A percentile compares a stretch with the other conserved stretches of the same genome.
These are phyloP conservation scores for Lomographa bimaculata DNA, from an alignment of 2,888 invertebrate species.

Conservation along the genomic window DNA sequence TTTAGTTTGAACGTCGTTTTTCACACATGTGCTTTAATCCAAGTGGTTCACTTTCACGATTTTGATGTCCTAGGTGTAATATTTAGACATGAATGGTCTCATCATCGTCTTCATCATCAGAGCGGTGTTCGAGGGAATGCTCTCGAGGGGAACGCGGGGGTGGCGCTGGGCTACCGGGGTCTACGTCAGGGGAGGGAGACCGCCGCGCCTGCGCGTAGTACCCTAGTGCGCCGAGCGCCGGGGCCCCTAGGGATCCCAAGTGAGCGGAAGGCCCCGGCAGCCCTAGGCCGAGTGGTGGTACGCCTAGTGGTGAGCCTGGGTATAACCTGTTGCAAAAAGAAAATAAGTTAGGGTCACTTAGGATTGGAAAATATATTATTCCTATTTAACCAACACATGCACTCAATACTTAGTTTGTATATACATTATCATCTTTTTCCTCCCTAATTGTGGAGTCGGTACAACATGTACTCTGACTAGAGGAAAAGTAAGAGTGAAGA, in stretches of 20 bases:
- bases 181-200: slow-evolving; percentile 80
- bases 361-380: no score
- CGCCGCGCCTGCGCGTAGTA: slow-evolving; percentile 79
- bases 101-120: slow-evolving; percentile 84
- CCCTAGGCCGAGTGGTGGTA: slow-evolving; percentile 82
- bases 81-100: slow-evolving; percentile 85
- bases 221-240: slow-evolving; percentile 84
- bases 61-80: slow-evolving; percentile 11
- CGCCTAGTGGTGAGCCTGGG: slow-evolving; percentile 84
- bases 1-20: no score
- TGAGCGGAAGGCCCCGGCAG: slow-evolving; percentile 88
- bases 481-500: no score
- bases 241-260: slow-evolving; percentile 86
- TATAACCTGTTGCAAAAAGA: slow-evolving; percentile 81
- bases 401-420: no score
- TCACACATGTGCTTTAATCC: no score
- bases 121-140: slow-evolving; percentile 66
- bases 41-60: no score
- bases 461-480: no score
- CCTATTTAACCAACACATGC: no score
- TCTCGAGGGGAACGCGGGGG: slow-evolving; percentile 73
- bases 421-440: no score
- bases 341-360: no score
- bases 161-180: slow-evolving; percentile 84
- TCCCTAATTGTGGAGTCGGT: no score